Percentiles rank a stretch among this genome's conserved stretches.
phyloP scores from a whole-genome alignment of 2,113 vertebrate species.

The Myodes glareolus region DNA sequence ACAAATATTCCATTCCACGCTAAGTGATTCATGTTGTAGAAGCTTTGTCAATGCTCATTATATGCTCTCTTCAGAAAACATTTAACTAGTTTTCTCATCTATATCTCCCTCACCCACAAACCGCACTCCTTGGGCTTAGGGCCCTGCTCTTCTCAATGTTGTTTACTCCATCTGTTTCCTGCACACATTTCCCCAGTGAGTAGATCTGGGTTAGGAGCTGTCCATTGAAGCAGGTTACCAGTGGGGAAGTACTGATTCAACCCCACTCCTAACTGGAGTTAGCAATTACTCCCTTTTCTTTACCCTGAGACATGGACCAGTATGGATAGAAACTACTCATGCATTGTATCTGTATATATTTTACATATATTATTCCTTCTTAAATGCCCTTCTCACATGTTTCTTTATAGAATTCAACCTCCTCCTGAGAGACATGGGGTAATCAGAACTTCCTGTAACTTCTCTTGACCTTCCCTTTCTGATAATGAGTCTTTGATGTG shows the following conservation, averaged over 20 bases:
- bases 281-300: not conserved
- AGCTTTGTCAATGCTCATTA: not conserved
- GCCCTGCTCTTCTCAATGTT: accelerated
- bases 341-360: not conserved
- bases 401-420: not conserved
- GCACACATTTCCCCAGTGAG: not conserved
- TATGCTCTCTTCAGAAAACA: not conserved
- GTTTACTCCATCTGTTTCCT: not conserved
- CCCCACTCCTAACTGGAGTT: too few species aligned
- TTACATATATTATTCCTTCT: not conserved
- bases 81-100: not conserved
- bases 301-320: accelerated
- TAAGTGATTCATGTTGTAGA: not conserved
- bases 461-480: not conserved
- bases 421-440: not conserved
- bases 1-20: not conserved
- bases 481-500: not conserved
- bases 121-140: not conserved
- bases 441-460: not conserved
- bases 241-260: not conserved
- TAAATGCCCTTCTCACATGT: not conserved
- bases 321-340: accelerated
- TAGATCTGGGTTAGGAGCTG: too few species aligned
- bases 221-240: not conserved
- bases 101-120: not conserved